Base-by-base conservation (phyloP, 2,797 vertebrate genomes). In the Oreochromis grahami region DNA sequence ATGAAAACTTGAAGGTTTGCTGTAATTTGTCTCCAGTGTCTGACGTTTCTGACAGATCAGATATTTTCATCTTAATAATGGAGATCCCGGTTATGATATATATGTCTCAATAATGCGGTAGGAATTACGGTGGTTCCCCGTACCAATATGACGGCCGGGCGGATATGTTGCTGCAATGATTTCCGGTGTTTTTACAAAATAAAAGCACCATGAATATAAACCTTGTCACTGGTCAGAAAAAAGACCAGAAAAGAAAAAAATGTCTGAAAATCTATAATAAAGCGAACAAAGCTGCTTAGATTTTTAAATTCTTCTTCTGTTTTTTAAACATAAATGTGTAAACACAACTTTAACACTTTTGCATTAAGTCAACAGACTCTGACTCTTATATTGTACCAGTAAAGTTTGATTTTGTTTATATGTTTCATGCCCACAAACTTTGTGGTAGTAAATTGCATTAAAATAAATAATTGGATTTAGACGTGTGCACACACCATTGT, bases 171-270 rank as follows among this genome's bases (percentile, higher is more conserved):
- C 15, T 4, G 76, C 1, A 11, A 8, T 0, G 1, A 17, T 34
- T 72, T 86, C 90, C 76, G 50, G 0, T 51, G 2, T 2, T 26
- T 55, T 85, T 86, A 21, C 76, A 92, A 84, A 89, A 77, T 84
- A 85, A 90, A 86, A 77, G 2, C 2, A 38, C 8, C 29, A 14
- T 6, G 14, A 41, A 6, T 8, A 6, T 26, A 60, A 45, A 6
- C 6, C 32, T 14, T 14, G 0, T 12, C 0, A 77, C 4, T 11
- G 50, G 13, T 41, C 19, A 38, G 19, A 77, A 21, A 3, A 51
- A 76, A 76, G 38, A 70, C 14, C 21, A 17, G 6, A 17, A 26
- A 70, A 21, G 36, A 68, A 68, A 24, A 43, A 24, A 41, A 17
- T 72, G 41, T 26, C 21, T 45, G 5, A 45, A 11, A 70, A 43